phyloP scores from a whole-genome alignment of 2,888 invertebrate species.

The Cepaea hortensis region DNA sequence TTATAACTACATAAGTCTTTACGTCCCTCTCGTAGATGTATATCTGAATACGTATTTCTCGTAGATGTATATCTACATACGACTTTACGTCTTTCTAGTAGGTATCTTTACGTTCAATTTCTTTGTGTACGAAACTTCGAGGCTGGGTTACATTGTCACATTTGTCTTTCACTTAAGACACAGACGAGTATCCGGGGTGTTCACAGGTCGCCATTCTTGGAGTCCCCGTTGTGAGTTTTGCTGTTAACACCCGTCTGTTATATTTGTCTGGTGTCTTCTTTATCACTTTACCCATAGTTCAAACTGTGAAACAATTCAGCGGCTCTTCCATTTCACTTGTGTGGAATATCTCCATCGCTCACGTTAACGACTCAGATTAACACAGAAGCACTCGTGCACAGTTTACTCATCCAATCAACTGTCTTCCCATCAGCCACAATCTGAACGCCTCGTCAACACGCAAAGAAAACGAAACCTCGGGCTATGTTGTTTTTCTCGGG shows the following conservation, averaged over 20 bases:
- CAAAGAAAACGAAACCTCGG: slow-evolving; percentile 38
- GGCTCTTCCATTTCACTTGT: neutral
- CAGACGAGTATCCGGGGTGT: neutral
- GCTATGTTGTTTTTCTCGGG: slow-evolving; percentile 31
- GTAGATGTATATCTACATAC: too few relatives aligned
- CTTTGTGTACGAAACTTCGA: too few relatives aligned
- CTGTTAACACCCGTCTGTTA: neutral
- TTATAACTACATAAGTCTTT: too few relatives aligned
- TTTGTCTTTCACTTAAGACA: too few relatives aligned
- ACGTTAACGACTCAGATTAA: slow-evolving; percentile 27
- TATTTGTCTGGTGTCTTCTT: neutral
- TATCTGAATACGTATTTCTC: too few relatives aligned
- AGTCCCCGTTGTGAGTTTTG: neutral
- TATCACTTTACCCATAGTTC: neutral
- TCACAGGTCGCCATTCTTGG: neutral
- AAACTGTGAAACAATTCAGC: neutral
- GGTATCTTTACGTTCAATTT: too few relatives aligned
- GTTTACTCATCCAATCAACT: slow-evolving; percentile 28
- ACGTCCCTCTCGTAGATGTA: too few relatives aligned
- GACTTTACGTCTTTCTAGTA: too few relatives aligned
- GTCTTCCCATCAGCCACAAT: slow-evolving; percentile 14
- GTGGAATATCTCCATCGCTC: neutral
- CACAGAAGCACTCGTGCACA: slow-evolving; percentile 29
- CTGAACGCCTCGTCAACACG: slow-evolving; percentile 1
- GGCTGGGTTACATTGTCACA: too few relatives aligned